Percentiles rank a stretch among this genome's conserved stretches.
Conservation (phyloP, 2,888 invertebrate species). For the Oxyteleia sp. region DNA sequence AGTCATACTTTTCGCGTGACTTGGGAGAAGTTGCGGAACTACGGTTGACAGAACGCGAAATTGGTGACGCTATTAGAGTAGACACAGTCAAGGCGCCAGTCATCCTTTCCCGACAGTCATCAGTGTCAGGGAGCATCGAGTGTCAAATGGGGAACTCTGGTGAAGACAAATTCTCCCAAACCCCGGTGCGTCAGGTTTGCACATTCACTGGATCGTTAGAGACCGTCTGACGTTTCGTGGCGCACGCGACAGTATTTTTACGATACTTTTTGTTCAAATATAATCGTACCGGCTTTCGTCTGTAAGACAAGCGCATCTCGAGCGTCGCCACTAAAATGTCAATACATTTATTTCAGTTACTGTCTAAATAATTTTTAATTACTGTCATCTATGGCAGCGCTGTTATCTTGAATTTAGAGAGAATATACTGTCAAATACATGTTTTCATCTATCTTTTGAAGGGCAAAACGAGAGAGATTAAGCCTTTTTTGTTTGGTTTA, state of each 20-base stretch:
- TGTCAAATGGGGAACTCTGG: slow-evolving; percentile 81
- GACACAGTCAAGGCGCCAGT: slow-evolving; percentile 73
- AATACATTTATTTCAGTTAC: slow-evolving; percentile 33
- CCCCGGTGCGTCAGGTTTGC: slow-evolving; percentile 73
- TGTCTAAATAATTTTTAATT: background rate
- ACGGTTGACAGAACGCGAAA: slow-evolving; percentile 71
- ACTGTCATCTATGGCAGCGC: background rate
- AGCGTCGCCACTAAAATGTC: slow-evolving; percentile 21
- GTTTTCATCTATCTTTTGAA: too few species aligned
- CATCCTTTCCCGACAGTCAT: slow-evolving; percentile 73
- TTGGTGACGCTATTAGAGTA: slow-evolving; percentile 72
- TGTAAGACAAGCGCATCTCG: slow-evolving; percentile 15
- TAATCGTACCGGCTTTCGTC: slow-evolving; percentile 66
- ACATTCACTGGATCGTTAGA: slow-evolving; percentile 84
- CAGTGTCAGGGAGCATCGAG: slow-evolving; percentile 81
- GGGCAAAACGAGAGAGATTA: too few species aligned
- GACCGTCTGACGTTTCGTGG: slow-evolving; percentile 62
- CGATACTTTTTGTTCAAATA: slow-evolving; percentile 60
- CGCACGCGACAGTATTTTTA: slow-evolving; percentile 77
- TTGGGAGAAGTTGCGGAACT: slow-evolving; percentile 64
- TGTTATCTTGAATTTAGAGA: too few species aligned
- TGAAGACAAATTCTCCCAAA: slow-evolving; percentile 83
- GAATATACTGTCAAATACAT: too few species aligned
- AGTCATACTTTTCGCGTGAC: slow-evolving; percentile 45
- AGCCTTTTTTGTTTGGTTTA: too few species aligned